These are phyloP conservation scores for Trichogramma evanescens DNA, from an alignment of 2,888 invertebrate species.

Conservation along the genomic window DNA sequence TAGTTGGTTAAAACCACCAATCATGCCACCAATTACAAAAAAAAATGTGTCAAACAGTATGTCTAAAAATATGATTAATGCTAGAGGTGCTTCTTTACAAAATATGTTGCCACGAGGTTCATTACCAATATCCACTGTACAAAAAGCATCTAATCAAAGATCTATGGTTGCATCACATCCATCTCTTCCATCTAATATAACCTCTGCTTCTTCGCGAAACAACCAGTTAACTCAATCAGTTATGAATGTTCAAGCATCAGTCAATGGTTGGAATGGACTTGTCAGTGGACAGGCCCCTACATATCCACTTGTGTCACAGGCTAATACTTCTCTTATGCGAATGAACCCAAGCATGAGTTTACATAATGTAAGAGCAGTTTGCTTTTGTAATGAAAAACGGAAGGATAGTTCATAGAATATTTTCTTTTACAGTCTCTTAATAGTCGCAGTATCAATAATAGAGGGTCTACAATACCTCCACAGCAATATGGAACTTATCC, in stretches of 20 bases:
- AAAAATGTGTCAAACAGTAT: constrained; percentile 40
- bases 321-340: constrained; percentile 42
- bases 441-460: constrained; percentile 23
- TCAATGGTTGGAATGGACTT: constrained; percentile 49
- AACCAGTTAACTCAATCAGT: constrained; percentile 36
- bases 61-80: constrained; percentile 38
- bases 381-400: neutral
- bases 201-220: constrained; percentile 37
- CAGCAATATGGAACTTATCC: constrained; percentile 43
- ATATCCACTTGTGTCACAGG: constrained; percentile 35
- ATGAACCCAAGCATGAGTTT: constrained; percentile 40
- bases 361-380: constrained; percentile 41
- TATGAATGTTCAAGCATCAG: constrained; percentile 43
- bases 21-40: constrained; percentile 57
- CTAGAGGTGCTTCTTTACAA: constrained; percentile 20
- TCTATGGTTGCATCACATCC: constrained; percentile 24
- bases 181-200: constrained; percentile 38
- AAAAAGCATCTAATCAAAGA: constrained; percentile 37
- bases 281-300: constrained; percentile 46
- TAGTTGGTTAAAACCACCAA: constrained; percentile 69
- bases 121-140: constrained; percentile 33
- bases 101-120: constrained; percentile 25
- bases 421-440: no score
- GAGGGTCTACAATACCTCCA: constrained; percentile 37
- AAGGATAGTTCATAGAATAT: neutral